Evolutionary conservation across 2,888 invertebrate genomes (phyloP).

Genomic region (Arrhopalites spinosus): DNA sequence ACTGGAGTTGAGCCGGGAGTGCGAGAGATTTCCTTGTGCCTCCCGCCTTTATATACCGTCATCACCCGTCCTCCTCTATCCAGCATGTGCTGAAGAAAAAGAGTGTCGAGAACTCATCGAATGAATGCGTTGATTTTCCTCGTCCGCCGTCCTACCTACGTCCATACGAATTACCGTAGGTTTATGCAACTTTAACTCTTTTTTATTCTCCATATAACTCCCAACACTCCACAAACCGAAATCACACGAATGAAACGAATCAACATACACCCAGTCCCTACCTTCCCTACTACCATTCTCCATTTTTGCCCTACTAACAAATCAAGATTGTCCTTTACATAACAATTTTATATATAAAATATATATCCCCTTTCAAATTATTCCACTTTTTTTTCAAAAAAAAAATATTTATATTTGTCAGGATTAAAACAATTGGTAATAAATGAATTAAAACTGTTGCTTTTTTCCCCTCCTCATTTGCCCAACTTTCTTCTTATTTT

Average conservation of each 20-base stretch:
- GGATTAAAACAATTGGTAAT: background rate
- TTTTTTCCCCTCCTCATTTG: background rate
- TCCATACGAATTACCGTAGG: background rate
- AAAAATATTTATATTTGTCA: too few species aligned
- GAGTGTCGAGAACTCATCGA: conserved; percentile 2
- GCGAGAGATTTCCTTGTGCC: conserved; percentile 18
- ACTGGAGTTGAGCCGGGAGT: conserved; percentile 30
- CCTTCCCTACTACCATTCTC: background rate
- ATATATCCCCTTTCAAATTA: too few species aligned
- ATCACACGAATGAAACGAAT: background rate
- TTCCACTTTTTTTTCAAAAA: too few species aligned
- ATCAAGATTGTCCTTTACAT: too few species aligned
- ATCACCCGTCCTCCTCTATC: background rate
- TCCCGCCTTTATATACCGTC: conserved; percentile 29
- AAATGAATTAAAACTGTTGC: background rate
- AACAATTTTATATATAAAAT: too few species aligned
- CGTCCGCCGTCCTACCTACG: background rate
- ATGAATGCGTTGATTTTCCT: conserved; percentile 27
- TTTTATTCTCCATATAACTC: too few species aligned
- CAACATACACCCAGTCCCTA: background rate
- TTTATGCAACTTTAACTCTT: background rate
- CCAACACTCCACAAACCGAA: too few species aligned
- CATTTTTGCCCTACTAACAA: too few species aligned
- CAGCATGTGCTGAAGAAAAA: background rate
- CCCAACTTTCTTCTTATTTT: too few species aligned